A percentile compares a stretch with the other conserved stretches of the same genome.
These are phyloP conservation scores for Aelia acuminata DNA, from an alignment of 2,888 invertebrate species.

Conservation along the genomic window DNA sequence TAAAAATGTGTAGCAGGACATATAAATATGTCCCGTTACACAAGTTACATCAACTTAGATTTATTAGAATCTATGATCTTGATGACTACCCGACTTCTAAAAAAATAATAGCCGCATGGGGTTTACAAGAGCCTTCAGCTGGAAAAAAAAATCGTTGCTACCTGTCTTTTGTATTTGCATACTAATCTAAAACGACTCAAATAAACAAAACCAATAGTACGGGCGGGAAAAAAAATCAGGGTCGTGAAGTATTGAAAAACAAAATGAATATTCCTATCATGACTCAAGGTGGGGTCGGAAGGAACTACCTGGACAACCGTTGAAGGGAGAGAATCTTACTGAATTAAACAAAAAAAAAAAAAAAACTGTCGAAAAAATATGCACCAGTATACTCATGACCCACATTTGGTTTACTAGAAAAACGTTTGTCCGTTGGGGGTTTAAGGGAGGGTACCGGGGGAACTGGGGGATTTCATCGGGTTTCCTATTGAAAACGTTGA, in stretches of 20 bases:
- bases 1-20: no score
- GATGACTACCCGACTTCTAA: background rate
- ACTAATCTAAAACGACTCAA: slow-evolving; percentile 39
- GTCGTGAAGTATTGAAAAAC: slow-evolving; percentile 41
- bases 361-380: slow-evolving; percentile 47
- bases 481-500: slow-evolving; percentile 26
- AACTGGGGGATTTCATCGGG: slow-evolving; percentile 3
- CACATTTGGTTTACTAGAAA: slow-evolving; percentile 32
- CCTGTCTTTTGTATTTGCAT: background rate
- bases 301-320: slow-evolving; percentile 55
- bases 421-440: slow-evolving; percentile 51
- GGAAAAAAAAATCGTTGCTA: background rate
- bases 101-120: background rate
- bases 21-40: no score
- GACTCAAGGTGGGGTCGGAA: background rate
- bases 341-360: slow-evolving; percentile 46
- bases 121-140: background rate
- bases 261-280: slow-evolving; percentile 15
- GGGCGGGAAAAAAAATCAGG: background rate
- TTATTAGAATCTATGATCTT: background rate
- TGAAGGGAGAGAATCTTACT: slow-evolving; percentile 41
- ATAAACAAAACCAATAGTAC: background rate
- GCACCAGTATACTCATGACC: slow-evolving; percentile 50
- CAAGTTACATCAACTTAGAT: no score
- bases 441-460: background rate